These are phyloP conservation scores for Callosobruchus maculatus DNA, from an alignment of 2,888 invertebrate genomes.

Conservation along the genomic window DNA sequence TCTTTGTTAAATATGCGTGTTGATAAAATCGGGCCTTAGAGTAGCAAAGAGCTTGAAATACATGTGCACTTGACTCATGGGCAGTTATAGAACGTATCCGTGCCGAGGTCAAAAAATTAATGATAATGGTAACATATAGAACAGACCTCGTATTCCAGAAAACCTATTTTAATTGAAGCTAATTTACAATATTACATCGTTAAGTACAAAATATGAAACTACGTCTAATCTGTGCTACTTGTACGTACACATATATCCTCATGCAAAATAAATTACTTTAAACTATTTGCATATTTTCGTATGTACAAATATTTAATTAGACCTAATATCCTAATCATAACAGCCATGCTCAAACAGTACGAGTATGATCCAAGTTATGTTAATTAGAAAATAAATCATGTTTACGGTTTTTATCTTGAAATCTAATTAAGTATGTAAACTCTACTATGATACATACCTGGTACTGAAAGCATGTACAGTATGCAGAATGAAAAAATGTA, in stretches of 20 bases:
- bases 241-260: background rate
- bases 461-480: slow-evolving; percentile 6
- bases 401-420: background rate
- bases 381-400: background rate
- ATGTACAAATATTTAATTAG: background rate
- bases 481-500: background rate
- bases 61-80: no score
- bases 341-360: background rate
- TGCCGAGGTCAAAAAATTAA: no score
- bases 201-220: background rate
- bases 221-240: background rate
- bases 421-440: background rate
- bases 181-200: no score
- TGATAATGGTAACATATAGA: no score
- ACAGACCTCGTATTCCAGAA: no score
- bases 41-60: no score
- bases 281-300: background rate
- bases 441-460: slow-evolving; percentile 5
- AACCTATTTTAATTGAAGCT: no score
- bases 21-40: no score
- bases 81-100: no score
- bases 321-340: background rate
- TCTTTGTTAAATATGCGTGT: no score
- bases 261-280: background rate
- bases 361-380: background rate